Evolutionary conservation across 2,113 vertebrate genomes (phyloP), one percentile per base, ranked within the genome.

Genomic region (Zapus hudsonius): DNA sequence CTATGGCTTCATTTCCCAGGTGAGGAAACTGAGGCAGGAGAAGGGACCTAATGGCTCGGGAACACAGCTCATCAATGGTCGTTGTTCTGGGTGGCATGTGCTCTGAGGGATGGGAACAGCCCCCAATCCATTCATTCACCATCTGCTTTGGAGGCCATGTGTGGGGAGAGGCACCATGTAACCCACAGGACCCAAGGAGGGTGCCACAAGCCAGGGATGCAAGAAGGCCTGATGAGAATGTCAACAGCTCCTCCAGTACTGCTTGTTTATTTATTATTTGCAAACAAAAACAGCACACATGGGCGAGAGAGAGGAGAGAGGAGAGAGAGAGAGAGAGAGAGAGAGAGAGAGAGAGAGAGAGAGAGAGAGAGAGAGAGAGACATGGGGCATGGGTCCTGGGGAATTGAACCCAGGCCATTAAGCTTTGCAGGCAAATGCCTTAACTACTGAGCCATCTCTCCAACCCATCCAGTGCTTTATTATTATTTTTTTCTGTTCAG

Each of bases 21-120:
- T 75, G 64, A 88, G 73, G 52, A 96, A 83, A 95, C 69, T 25
- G 81, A 96, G 93, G 79, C 20, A 31, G 76, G 42, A 89, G 36
- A 23, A 59, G 52, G 5, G n/a, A 61, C 44, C 61, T 9, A 74
- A 55, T 47, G 82, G 61, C 27, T 55, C 33, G 19, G 80, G 67
- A 59, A 72, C 31, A 11, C 5, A 70, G 92, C 29, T 42, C 47
- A 33, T 5, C 15, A 42, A 40, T 19, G 31, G 15, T 16, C 5
- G 38, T 20, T 33, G 36, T 38, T 7, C 55, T 29, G 55, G 0
- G 1, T 66, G 27, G 61, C 13, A 25, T 25, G 15, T 67, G 5
- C 66, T 40, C 38, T 11, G 27, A 7, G 47, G 67, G 84, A 29
- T 59, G 9, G 81, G n/a, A 42, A 10, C 63, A 38, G 63, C 16